Evolutionary conservation across 2,888 invertebrate genomes (phyloP).

Genomic region (Drosophila longiperda): DNA sequence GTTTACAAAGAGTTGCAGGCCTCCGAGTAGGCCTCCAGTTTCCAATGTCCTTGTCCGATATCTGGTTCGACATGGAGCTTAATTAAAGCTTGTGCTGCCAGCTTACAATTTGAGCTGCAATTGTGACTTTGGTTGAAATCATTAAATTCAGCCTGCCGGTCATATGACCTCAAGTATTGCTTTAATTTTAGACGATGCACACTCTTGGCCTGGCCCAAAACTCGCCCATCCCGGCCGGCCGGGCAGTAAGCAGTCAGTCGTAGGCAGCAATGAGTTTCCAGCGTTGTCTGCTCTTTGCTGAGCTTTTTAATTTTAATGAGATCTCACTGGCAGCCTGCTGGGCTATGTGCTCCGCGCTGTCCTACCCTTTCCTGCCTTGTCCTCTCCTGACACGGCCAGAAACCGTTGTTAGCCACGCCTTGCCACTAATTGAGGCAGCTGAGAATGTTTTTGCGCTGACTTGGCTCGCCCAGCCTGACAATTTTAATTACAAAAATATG

Average conservation of each 20-base stretch:
- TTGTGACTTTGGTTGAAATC: slow-evolving; percentile 38
- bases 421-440: slow-evolving; percentile 74
- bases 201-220: slow-evolving; percentile 36
- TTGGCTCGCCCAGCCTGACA: slow-evolving; percentile 45
- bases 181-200: slow-evolving; percentile 43
- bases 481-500: slow-evolving; percentile 78
- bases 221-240: slow-evolving; percentile 4
- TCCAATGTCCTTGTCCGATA: slow-evolving; percentile 11
- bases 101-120: slow-evolving; percentile 21
- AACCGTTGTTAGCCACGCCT: slow-evolving; percentile 63
- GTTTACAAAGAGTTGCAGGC: slow-evolving; percentile 24
- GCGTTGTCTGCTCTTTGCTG: slow-evolving; percentile 40
- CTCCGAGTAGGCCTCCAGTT: neutral
- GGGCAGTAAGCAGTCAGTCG: slow-evolving; percentile 1
- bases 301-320: slow-evolving; percentile 79
- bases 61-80: slow-evolving; percentile 50
- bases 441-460: slow-evolving; percentile 72
- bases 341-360: slow-evolving; percentile 44
- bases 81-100: slow-evolving; percentile 62
- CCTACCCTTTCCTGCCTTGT: slow-evolving; percentile 13
- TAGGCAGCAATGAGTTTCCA: slow-evolving; percentile 11
- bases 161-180: slow-evolving; percentile 53
- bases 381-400: slow-evolving; percentile 19
- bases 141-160: slow-evolving; percentile 47
- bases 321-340: slow-evolving; percentile 69